Evolutionary conservation across 2,888 invertebrate species (phyloP), one percentile per base, ranked within the genome.

Genomic region (Gasteruption jaculator): DNA sequence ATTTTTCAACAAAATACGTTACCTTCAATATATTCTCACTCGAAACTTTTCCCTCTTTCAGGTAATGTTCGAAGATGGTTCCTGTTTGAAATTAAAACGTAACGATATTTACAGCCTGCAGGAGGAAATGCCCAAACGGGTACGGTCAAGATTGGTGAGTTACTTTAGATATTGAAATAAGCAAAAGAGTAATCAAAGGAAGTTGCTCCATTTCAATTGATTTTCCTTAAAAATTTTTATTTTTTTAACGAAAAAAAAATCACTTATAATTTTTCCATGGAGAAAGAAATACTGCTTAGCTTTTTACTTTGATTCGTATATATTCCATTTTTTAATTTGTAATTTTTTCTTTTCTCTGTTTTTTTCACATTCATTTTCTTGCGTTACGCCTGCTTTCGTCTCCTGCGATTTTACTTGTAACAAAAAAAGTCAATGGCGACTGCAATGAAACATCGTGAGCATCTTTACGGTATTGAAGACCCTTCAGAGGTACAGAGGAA

Each of bases 121-220:
- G 33, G 79, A 81, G 61, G 72, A 75, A 39, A 63, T 81, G 52
- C 80, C 81, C 37, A 77, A 77, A 63, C 73, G 73, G 66, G 75
- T 81, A 38, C 70, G 71, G 52, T 65, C 69, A 42, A 74, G 74
- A 57, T 54, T 75, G 71, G 75, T 75, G 66, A 73, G 73, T 73
- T n/a, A n/a, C n/a, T n/a, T n/a, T n/a, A n/a, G n/a, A n/a, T n/a
- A n/a, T n/a, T n/a, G n/a, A n/a, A n/a, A n/a, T 53, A 54, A 52
- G 56, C 46, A 45, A 51, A 48, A 57, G 58, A 54, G 33, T 50
- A 38, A 47, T 49, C 35, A 48, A 29, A 33, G 34, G 25, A 41
- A 41, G 39, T 42, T 20, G 15, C 40, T 42, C 36, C 15, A 26
- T 15, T 31, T 36, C 33, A 34, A 38, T 31, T 34, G 26, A 19